A percentile compares a stretch with the other conserved stretches of the same genome.
phyloP scores from a whole-genome alignment of 2,888 invertebrate genomes.

The Shargacucullia verbasci region DNA sequence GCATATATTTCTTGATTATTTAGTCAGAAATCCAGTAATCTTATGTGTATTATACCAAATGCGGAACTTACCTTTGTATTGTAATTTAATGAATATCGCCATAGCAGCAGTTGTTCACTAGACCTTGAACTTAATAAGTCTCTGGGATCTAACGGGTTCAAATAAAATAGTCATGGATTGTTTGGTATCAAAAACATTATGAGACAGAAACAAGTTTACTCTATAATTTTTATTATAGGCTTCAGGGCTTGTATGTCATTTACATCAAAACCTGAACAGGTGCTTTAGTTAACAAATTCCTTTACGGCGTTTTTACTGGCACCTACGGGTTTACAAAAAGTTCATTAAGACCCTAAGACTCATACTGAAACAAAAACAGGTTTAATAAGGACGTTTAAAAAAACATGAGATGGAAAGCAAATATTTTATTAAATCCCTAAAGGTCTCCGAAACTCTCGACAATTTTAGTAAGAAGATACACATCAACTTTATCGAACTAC shows the following conservation, averaged over 20 bases:
- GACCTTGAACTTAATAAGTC: neutral
- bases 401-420: constrained; percentile 9
- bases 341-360: no score
- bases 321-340: neutral
- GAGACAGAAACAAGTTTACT: neutral
- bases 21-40: neutral
- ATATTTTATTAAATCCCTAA: constrained; percentile 25
- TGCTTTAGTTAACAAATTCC: neutral
- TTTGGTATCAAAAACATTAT: neutral
- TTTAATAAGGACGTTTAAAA: neutral
- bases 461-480: neutral
- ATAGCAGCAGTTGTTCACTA: neutral
- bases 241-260: neutral
- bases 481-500: neutral
- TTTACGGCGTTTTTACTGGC: neutral
- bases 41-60: neutral
- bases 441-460: neutral
- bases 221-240: neutral
- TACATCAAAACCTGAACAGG: neutral
- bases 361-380: neutral
- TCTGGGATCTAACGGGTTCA: neutral
- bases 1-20: neutral
- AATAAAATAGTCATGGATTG: neutral
- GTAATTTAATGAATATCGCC: neutral
- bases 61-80: constrained; percentile 27